Evolutionary conservation across 2,113 vertebrate genomes (phyloP), one percentile per base, ranked within the genome.

Genomic region (Acanthisitta chloris): DNA sequence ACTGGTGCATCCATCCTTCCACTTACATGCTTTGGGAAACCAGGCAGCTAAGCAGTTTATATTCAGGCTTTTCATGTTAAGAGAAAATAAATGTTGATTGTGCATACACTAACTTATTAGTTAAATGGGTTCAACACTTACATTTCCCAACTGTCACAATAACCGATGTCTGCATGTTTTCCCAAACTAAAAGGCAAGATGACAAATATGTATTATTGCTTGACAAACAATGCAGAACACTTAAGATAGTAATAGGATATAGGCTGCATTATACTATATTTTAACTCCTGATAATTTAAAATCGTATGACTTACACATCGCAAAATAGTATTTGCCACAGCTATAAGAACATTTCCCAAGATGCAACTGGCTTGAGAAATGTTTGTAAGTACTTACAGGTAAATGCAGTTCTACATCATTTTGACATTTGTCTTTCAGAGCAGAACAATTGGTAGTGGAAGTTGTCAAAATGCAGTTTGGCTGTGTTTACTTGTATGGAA

Each of bases 351-450:
- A 48, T 76, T 92, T 95, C 43, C 43, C 8, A 2, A 66, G 43
- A 40, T 88, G 74, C 74, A 51, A 4, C 34, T 70, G 54, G 36
- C 33, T 93, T 88, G 54, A 88, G 58, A 42, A 48, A 66, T 42
- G 15, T 81, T 64, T 78, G 36, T 36, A 78, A 91, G 69, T 67
- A 59, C 34, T 91, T 86, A 18, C 21, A 90, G 64, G 80, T 82
- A 88, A 91, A 81, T 83, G n/a, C 46, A 81, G 14, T 57, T 33
- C 49, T 90, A 58, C 49, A 61, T 42, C 8, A 74, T 92, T 93
- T 86, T 94, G 90, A 46, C 40, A 43, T 86, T 85, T 82, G 81
- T 91, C 73, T 96, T 93, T 88, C 65, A 84, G 46, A 88, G 43
- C 12, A 71, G 74, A 96, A 64, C 46, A 93, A 43, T 78, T 88